Percentiles rank a stretch among this genome's conserved stretches.
Evolutionary conservation across 2,113 vertebrate species (phyloP).

Genomic region (Aspidoscelis tigris): DNA sequence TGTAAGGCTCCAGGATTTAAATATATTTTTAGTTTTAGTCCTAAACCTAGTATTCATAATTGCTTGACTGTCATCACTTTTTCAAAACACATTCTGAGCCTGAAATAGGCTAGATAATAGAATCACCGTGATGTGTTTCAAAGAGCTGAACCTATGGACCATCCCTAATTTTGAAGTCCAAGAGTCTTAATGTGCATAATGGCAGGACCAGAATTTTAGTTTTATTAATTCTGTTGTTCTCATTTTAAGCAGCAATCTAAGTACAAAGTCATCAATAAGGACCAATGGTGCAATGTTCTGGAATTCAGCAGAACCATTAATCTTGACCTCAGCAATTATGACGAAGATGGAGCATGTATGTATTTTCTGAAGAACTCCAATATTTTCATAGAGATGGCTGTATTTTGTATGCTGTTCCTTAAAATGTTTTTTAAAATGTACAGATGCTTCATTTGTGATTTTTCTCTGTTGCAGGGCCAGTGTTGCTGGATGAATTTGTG

Average conservation of each 20-base stretch:
- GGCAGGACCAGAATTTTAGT: neutral
- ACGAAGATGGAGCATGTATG: slow-evolving; percentile 98
- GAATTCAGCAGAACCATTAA: slow-evolving; percentile 99
- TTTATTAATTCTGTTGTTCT: slow-evolving; percentile 58
- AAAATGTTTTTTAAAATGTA: neutral
- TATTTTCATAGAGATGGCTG: neutral
- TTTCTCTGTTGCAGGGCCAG: slow-evolving; percentile 86
- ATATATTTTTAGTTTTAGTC: too few species aligned
- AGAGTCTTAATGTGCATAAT: neutral
- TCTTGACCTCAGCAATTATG: slow-evolving; percentile 98
- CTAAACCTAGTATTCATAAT: too few species aligned
- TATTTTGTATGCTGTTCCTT: slow-evolving; percentile 1
- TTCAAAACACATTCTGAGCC: too few species aligned
- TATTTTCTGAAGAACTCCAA: slow-evolving; percentile 47
- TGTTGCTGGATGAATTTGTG: slow-evolving; percentile 99
- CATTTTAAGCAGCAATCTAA: slow-evolving; percentile 91
- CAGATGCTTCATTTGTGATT: slow-evolving; percentile 39
- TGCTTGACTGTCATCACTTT: too few species aligned
- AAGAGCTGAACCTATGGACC: neutral
- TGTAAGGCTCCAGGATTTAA: too few species aligned
- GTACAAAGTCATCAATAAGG: slow-evolving; percentile 99
- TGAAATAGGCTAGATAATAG: too few species aligned
- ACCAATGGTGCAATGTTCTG: slow-evolving; percentile 99
- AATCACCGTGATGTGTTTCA: too few species aligned
- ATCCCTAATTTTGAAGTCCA: neutral